These are phyloP conservation scores for Alces alces DNA, from an alignment of 2,113 vertebrate genomes.

Conservation along the genomic window DNA sequence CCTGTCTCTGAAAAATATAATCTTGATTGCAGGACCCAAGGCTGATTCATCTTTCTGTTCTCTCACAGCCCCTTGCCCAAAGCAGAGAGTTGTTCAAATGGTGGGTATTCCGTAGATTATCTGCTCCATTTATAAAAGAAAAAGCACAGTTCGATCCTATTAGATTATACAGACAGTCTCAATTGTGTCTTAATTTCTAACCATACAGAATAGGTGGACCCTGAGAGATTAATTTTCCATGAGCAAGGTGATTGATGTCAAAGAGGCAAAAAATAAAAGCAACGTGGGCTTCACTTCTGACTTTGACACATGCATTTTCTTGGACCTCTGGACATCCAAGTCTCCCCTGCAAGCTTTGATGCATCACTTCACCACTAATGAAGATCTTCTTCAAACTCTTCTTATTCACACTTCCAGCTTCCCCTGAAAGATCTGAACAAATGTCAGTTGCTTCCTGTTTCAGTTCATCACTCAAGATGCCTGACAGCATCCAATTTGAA, in stretches of 20 bases:
- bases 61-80: neutral
- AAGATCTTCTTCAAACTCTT: constrained; percentile 49
- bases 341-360: constrained; percentile 45
- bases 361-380: constrained; percentile 49
- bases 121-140: neutral
- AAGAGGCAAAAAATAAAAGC: constrained; percentile 21
- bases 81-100: neutral
- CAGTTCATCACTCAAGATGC: constrained; percentile 38
- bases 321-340: constrained; percentile 50
- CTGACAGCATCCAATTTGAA: constrained; percentile 52
- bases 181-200: constrained; percentile 58
- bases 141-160: neutral
- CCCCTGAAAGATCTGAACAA: constrained; percentile 49
- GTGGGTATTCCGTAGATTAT: neutral
- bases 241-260: constrained; percentile 47
- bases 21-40: neutral
- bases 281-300: constrained; percentile 32
- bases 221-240: constrained; percentile 57
- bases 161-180: neutral
- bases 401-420: constrained; percentile 28
- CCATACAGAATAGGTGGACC: neutral
- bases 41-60: neutral
- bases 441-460: constrained; percentile 61
- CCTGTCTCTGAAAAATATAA: neutral
- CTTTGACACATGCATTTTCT: constrained; percentile 57